Evolutionary conservation across 2,888 invertebrate genomes (phyloP), one percentile per base, ranked within the genome.

Genomic region (Trachelus stipa): DNA sequence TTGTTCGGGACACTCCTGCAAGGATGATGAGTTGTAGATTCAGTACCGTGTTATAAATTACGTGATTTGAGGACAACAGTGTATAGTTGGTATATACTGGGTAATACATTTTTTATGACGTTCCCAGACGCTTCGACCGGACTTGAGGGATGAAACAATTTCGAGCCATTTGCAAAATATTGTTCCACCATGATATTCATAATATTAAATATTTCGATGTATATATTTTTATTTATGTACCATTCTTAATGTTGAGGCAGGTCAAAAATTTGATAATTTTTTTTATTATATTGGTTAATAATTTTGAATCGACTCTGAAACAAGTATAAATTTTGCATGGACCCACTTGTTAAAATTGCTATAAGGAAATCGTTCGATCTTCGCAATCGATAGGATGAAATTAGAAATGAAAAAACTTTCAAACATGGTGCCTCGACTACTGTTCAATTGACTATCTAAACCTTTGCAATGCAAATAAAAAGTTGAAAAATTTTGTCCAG

Each of bases 1-100:
- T 77, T 75, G 75, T 77, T 77, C 77, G 75, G 75, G 74, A 75
- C 77, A 77, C 77, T 77, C 77, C 78, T 37, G 74, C 35, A 23
- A 56, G 56, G 56, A 75, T 74, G 77, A 77, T 74, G 74, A 77
- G 77, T 77, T 69, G 33, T 69, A 77, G 74, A 69, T 75, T 74
- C 74, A 40, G 75, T 40, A 40, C 30, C 74, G 69, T 69, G 33
- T 34, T 71, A 31, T 34, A 34, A 33, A 31, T 34, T 12, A 11
- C 30, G 15, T 34, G 33, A 34, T 34, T 23, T 11, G 34, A 34
- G 33, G 30, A 71, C 23, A 56, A 56, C 56, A 23, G 23, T 56
- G 56, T 9, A 15, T 9, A 15, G 23, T 23, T 23, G 23, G 56
- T 56, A 23, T 23, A 23, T 56, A 56, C 56, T 23, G 23, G 23